Base-by-base conservation (phyloP, 1,140 invertebrate genomes). In the Saxidomus purpurata region DNA sequence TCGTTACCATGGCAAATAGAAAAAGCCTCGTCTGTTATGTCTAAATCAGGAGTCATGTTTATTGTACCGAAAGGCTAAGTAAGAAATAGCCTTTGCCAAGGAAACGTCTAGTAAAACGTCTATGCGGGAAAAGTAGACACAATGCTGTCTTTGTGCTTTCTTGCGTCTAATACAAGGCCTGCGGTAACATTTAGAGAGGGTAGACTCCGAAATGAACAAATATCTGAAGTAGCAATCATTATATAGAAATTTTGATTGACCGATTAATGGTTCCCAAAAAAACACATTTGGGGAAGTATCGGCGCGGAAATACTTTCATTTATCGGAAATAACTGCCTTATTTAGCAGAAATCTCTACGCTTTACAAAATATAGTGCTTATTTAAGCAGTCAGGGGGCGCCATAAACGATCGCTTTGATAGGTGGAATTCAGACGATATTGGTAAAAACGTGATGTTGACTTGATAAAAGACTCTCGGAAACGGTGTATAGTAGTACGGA, bases 251-350 rank as follows among this genome's bases (percentile, higher is more conserved):
- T 52, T 55, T 52, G 76, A 79, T 79, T 79, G 47, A 25, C 76
- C 47, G 67, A 79, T 55, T 79, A 79, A 79, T 79, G n/a, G 47
- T 79, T 79, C 25, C 76, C 43, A n/a, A 79, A 79, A 69, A 79
- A 79, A 79, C 76, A 79, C 76, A 79, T 79, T 79, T 79, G 22
- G 47, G 43, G 3, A 52, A 52, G 17, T 52, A 79, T 79, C 28
- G 47, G 43, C 76, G 47, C 76, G 47, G 31, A 79, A 71, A 79
- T 55, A 28, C 47, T 28, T 79, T 55, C 76, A 79, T 19, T 52
- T 79, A 79, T 79, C 47, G 76, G 76, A 79, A 55, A 52, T 79
- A 79, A 79, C 76, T n/a, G 47, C 76, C 76, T 79, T 79, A 79
- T 79, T 52, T 52, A 55, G 76, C 43, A 79, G 47, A 79, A 79